These are phyloP conservation scores for Ellobius talpinus DNA, from an alignment of 2,113 vertebrate species.

Conservation along the genomic window DNA sequence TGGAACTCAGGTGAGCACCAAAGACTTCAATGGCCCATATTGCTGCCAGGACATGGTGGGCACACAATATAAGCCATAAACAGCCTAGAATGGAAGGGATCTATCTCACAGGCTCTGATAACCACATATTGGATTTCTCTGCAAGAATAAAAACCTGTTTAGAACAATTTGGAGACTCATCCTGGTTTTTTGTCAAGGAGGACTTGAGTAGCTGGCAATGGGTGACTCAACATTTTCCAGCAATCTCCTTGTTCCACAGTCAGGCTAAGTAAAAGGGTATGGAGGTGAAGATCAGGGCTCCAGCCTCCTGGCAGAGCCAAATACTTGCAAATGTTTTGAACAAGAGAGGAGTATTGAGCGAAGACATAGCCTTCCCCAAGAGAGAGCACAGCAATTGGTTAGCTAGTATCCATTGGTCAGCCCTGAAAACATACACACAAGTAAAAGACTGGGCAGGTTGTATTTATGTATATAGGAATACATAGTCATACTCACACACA, in stretches of 20 bases:
- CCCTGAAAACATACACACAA: not conserved
- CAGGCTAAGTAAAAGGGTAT: not conserved
- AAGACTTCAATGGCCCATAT: not conserved
- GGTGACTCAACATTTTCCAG: not conserved
- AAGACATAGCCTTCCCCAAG: not conserved
- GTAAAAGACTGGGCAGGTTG: not conserved
- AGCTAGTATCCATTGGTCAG: not conserved
- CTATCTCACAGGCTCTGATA: not conserved
- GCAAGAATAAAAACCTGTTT: not conserved
- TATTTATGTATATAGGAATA: not conserved
- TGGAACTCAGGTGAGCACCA: not conserved
- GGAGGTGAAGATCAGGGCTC: not conserved
- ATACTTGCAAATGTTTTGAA: not conserved
- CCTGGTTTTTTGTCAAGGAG: not conserved
- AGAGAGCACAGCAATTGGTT: not conserved
- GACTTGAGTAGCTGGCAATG: not conserved
- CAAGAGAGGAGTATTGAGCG: not conserved
- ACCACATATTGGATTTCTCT: not conserved
- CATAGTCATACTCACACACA: not conserved
- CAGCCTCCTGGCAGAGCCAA: not conserved
- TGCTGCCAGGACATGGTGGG: not conserved
- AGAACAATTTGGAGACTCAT: not conserved
- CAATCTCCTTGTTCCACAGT: not conserved
- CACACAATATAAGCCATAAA: not conserved
- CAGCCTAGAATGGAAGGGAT: not conserved